Base-by-base conservation (phyloP, 1,140 invertebrate species). In the Pemphigus obesinymphae region DNA sequence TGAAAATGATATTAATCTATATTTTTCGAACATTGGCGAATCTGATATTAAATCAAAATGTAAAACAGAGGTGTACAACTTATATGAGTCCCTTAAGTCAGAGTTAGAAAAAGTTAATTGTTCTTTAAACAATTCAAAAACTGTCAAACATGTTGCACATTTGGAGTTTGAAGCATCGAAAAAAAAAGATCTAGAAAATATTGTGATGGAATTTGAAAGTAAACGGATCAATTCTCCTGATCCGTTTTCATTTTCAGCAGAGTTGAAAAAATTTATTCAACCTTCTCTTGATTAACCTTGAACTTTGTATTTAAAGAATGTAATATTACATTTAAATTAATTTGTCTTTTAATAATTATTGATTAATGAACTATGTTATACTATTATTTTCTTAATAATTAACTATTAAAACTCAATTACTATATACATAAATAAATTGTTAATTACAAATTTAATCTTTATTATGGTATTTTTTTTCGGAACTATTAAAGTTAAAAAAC, bases 121-220 rank as follows among this genome's bases (percentile, higher is more conserved):
- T 58, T 63, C 50, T 0, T 29, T 34, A 31, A 48, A 29, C 63
- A 15, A 61, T 29, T n/a, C 43, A 8, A 15, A 34, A 8, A 1
- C 55, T 61, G 7, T 80, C 23, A 40, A 80, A 31, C 40, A 80
- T 63, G 26, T 80, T 15, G 55, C 76, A n/a, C 76, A 80, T 63
- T 80, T 80, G 34, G 55, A 80, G 45, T 63, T 80, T 43, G 53
- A 80, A 58, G 76, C 76, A n/a, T 80, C 76, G 20, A 80, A 45
- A 8, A 80, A 80, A 10, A 80, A 61, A 80, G 55, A 80, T 26
- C 40, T 80, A 43, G 76, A 80, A 80, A 61, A 63, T 45, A 43
- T 63, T 29, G 76, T 80, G 1, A 2, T 8, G 2, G 76, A 80
- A 43, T 80, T 63, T 80, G 34, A 43, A 26, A 45, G 17, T 31